Evolutionary conservation across 2,797 vertebrate genomes (phyloP).

Genomic region (Selene dorsalis): DNA sequence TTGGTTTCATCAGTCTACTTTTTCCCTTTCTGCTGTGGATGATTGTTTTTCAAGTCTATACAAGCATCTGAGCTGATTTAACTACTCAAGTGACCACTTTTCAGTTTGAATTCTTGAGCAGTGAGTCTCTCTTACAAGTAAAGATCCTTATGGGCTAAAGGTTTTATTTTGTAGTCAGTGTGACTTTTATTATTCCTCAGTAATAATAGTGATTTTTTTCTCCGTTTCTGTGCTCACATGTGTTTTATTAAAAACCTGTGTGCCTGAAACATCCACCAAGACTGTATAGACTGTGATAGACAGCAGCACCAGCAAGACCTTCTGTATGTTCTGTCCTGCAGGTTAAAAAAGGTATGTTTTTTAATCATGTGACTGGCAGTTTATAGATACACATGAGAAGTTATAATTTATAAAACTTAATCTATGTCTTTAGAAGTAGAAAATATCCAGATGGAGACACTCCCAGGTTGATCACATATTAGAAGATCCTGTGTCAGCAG

Average conservation of each 20-base stretch:
- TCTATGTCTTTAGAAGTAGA: conserved; percentile 28
- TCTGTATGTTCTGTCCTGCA: background rate
- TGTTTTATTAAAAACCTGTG: background rate
- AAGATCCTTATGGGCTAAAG: background rate
- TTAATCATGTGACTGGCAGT: conserved; percentile 18
- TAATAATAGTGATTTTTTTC: background rate
- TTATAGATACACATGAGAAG: conserved; percentile 12
- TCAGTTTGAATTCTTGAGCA: background rate
- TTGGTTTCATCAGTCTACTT: background rate
- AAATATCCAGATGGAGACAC: conserved; percentile 36
- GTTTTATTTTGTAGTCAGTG: background rate
- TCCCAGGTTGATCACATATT: conserved; percentile 56
- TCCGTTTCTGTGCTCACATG: background rate
- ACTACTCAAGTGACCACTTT: conserved; percentile 5
- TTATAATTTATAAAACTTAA: conserved; percentile 23
- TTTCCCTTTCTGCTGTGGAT: background rate
- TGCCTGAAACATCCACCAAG: background rate
- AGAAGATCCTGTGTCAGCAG: conserved; percentile 51
- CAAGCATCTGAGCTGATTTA: background rate
- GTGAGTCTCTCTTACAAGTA: conserved; percentile 9
- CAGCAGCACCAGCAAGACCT: background rate
- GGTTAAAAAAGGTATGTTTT: conserved; percentile 15
- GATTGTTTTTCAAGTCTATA: background rate
- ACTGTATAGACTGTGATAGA: background rate
- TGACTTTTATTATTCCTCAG: background rate